Conservation (phyloP, 1,140 invertebrate genomes). For the Asobara japonica region DNA sequence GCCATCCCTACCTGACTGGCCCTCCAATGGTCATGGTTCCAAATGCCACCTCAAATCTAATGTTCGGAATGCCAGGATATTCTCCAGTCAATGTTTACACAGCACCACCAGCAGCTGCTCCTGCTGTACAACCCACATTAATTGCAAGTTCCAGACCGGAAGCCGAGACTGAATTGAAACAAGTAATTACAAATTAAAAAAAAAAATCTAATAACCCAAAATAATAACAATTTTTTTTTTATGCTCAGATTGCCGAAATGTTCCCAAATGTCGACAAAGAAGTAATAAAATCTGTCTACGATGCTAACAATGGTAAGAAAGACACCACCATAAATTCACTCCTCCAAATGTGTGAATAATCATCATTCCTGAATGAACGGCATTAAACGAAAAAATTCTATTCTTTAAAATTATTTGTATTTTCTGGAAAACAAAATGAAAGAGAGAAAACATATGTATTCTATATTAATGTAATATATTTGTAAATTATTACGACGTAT, state of each 20-base stretch:
- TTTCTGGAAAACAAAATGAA: constrained; percentile 39
- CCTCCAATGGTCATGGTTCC: constrained; percentile 75
- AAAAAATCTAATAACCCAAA: constrained; percentile 6
- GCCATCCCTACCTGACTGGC: constrained; percentile 47
- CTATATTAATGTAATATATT: constrained; percentile 51
- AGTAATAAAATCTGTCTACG: constrained; percentile 89
- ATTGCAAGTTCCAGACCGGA: constrained; percentile 58
- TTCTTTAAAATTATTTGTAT: constrained; percentile 48
- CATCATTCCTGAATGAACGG: neutral
- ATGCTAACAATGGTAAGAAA: constrained; percentile 90
- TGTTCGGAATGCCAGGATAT: constrained; percentile 57
- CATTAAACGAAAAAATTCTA: constrained; percentile 29
- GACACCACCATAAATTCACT: constrained; percentile 91
- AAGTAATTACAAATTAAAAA: constrained; percentile 64
- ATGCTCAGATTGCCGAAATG: constrained; percentile 90
- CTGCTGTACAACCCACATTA: constrained; percentile 53
- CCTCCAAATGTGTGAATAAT: constrained; percentile 84
- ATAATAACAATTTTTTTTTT: constrained; percentile 49
- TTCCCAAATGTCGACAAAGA: constrained; percentile 94
- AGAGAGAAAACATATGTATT: neutral
- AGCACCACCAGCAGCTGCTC: constrained; percentile 51
- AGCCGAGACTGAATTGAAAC: constrained; percentile 80
- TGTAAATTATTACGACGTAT: constrained; percentile 45
- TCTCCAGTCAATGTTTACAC: constrained; percentile 65
- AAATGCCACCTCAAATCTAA: constrained; percentile 50